Conservation (phyloP, 1,140 invertebrate genomes). For the Macrostomum lignano region DNA sequence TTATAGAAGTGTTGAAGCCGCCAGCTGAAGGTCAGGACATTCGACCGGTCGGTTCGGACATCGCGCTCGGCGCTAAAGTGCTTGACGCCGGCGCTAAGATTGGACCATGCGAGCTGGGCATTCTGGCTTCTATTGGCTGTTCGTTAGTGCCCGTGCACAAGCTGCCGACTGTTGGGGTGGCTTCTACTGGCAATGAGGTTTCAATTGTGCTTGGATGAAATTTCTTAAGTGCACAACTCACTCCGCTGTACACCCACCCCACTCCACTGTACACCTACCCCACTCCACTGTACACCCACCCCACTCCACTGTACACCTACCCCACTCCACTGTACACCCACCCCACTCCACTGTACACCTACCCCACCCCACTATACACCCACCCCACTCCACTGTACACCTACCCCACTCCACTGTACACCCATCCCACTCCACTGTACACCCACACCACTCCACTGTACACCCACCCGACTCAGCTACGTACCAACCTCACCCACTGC, state of each 20-base stretch:
- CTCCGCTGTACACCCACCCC: neutral
- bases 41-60: slow-evolving; percentile 50
- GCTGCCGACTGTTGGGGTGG: slow-evolving; percentile 39
- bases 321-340: neutral
- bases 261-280: neutral
- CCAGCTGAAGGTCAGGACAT: slow-evolving; percentile 46
- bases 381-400: too few relatives aligned
- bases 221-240: neutral
- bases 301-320: neutral
- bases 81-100: slow-evolving; percentile 34
- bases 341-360: too few relatives aligned
- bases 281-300: neutral
- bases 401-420: too few relatives aligned
- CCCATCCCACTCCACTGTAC: too few relatives aligned
- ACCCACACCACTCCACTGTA: too few relatives aligned
- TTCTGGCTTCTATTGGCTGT: slow-evolving; percentile 44
- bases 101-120: slow-evolving; percentile 40
- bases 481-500: too few relatives aligned
- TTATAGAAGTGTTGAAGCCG: slow-evolving; percentile 40
- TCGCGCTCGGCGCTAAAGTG: slow-evolving; percentile 34
- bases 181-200: slow-evolving; percentile 77
- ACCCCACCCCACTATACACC: too few relatives aligned
- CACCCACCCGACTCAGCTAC: too few relatives aligned
- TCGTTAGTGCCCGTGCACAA: slow-evolving; percentile 32
- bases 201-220: slow-evolving; percentile 28